These are phyloP conservation scores for Bradypus variegatus DNA, from an alignment of 2,797 vertebrate species.

Conservation along the genomic window DNA sequence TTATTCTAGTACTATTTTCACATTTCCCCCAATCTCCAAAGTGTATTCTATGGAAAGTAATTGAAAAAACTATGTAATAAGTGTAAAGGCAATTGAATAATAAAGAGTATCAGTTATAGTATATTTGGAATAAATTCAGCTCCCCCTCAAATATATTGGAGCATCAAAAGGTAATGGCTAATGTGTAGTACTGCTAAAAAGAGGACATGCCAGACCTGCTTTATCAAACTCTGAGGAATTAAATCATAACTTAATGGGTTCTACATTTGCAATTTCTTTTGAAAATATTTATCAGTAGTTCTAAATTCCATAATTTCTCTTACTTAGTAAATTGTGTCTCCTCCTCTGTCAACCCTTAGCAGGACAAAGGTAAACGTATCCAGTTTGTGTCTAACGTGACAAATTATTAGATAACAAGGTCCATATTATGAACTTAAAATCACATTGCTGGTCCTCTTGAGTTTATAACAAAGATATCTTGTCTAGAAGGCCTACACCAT, in stretches of 20 bases:
- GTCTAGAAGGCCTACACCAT: not conserved
- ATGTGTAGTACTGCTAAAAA: not conserved
- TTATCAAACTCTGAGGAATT: not conserved
- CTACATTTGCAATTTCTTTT: not conserved
- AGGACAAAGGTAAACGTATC: not conserved
- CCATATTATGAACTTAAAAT: not conserved
- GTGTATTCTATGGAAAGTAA: slow-evolving; percentile 1
- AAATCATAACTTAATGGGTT: not conserved
- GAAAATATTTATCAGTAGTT: not conserved
- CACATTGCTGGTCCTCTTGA: not conserved
- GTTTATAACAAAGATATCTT: not conserved
- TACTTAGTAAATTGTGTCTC: not conserved
- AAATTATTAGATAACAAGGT: not conserved
- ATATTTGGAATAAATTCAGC: not conserved
- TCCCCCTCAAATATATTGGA: not conserved
- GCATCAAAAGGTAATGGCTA: not conserved
- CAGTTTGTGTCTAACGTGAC: not conserved
- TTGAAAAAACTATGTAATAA: not conserved
- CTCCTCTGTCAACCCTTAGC: not conserved
- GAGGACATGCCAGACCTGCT: not conserved
- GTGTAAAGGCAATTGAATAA: not conserved
- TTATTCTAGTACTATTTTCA: slow-evolving; percentile 32
- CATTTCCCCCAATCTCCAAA: not conserved
- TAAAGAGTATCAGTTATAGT: not conserved
- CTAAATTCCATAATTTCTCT: not conserved